Evolutionary conservation across 1,140 invertebrate genomes (phyloP).

Genomic region (Lamellibrachia luymesi): DNA sequence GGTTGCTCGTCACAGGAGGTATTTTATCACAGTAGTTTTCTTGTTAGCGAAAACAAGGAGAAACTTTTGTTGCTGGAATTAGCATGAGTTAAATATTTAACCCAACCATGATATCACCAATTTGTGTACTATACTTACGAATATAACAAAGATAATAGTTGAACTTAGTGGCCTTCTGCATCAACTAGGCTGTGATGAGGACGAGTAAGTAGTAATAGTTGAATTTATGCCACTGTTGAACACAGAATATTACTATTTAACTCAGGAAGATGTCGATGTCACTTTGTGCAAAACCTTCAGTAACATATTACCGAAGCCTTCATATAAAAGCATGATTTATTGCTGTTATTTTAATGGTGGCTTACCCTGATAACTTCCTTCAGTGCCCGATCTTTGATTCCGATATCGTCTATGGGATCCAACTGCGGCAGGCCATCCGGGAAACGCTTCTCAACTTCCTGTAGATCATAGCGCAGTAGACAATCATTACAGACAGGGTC

Average conservation of each 20-base stretch:
- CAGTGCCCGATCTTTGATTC: slow-evolving; percentile 82
- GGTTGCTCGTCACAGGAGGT: no score
- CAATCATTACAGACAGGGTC: slow-evolving; percentile 1
- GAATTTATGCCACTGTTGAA: not conserved
- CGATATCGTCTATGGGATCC: slow-evolving; percentile 94
- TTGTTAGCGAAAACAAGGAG: no score
- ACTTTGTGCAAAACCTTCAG: not conserved
- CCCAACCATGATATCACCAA: no score
- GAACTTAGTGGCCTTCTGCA: no score
- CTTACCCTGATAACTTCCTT: slow-evolving; percentile 65
- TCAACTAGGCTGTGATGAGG: no score
- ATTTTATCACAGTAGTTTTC: no score
- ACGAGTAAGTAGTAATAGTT: not conserved
- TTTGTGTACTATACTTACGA: no score
- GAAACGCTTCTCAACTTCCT: slow-evolving; percentile 88
- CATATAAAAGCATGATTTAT: not conserved
- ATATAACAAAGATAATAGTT: no score
- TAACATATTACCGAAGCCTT: not conserved
- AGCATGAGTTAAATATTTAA: no score
- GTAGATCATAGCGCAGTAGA: not conserved
- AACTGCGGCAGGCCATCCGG: slow-evolving; percentile 80
- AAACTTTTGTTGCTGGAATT: no score
- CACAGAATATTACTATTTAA: not conserved
- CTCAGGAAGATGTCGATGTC: no score
- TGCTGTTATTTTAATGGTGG: not conserved